Evolutionary conservation across 2,888 invertebrate genomes (phyloP), one percentile per base, ranked within the genome.

Genomic region (Mesoligia furuncula): DNA sequence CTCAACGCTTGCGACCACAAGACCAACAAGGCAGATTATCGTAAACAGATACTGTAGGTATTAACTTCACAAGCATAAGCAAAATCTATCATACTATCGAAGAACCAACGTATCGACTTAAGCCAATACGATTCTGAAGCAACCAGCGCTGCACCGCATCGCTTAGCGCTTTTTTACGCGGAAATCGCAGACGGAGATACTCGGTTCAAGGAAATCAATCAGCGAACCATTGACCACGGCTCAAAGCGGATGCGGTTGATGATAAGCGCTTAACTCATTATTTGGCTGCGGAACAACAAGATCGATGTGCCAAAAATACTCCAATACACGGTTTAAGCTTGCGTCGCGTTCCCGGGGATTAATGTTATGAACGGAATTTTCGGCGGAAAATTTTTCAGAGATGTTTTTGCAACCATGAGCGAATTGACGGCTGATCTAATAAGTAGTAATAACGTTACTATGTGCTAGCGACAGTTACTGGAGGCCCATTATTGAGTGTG

Each of bases 241-340:
- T 91, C 92, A 91, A 91, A 92, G 88, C 93, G 93, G 93, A 93
- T 91, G 90, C 90, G 89, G 89, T 88, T 86, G 91, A 91, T 92
- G 91, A 90, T 92, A 92, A 93, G 90, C 92, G 91, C 93, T 95
- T 94, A 93, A 92, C 91, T 91, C 90, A 92, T 93, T 93, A 93
- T 90, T 91, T 90, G 87, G 90, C 88, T 87, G 84, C 85, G 84
- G 86, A 87, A 85, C 89, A 90, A 90, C 88, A 88, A 91, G 90
- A 93, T 90, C 87, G 91, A 93, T 93, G 92, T 91, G 93, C 91
- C 92, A 91, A 92, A 92, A 92, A 91, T 88, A 85, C 88, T 82
- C 74, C 72, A 70, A 70, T 83, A 85, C 64, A 74, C 67, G 61
- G 67, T 42, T 75, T 75, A 77, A 75, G 77, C 80, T 61, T 69